Evolutionary conservation across 2,888 invertebrate genomes (phyloP), one percentile per base, ranked within the genome.

Genomic region (Arctia plantaginis): DNA sequence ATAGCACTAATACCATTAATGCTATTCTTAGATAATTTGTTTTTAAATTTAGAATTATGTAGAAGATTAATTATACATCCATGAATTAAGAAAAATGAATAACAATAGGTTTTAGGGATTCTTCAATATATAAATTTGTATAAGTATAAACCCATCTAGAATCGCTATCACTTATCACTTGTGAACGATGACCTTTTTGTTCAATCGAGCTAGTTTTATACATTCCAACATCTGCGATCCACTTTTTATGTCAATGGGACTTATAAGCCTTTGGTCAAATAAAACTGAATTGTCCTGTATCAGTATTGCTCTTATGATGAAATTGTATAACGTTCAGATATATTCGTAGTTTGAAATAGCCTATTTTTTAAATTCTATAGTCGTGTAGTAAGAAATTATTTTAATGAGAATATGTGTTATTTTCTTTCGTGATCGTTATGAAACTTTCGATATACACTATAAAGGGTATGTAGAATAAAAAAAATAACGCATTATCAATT

Each of bases 141-240:
- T n/a, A 41, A 8, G 44, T 41, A 62, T 30, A 15, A 66, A n/a
- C 13, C 1, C 0, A 39, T 41, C 55, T 3, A n/a, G 1, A 30
- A 55, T 71, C 66, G 76, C 66, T 76, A 59, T 65, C 75, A 55
- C 69, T 68, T 77, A 20, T 74, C 3, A 3, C 71, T 74, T 71
- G 59, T 44, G 66, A 67, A 72, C 72, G n/a, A 74, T 77, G 79
- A 81, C 80, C 84, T 88, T 86, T 81, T 82, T 77, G 71, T 77
- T 72, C 27, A 69, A 84, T 81, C 82, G 84, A 89, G 84, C 87
- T 84, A 86, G 85, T 91, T 91, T 90, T 89, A 85, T 89, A 88
- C 86, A 87, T 86, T 86, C 87, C 87, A 85, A 88, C 92, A 93
- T 92, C 91, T 93, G 93, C 82, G 90, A 89, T 91, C 89, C 90